Evolutionary conservation across 2,888 invertebrate genomes (phyloP), one percentile per base, ranked within the genome.

Genomic region (Spodoptera exigua): DNA sequence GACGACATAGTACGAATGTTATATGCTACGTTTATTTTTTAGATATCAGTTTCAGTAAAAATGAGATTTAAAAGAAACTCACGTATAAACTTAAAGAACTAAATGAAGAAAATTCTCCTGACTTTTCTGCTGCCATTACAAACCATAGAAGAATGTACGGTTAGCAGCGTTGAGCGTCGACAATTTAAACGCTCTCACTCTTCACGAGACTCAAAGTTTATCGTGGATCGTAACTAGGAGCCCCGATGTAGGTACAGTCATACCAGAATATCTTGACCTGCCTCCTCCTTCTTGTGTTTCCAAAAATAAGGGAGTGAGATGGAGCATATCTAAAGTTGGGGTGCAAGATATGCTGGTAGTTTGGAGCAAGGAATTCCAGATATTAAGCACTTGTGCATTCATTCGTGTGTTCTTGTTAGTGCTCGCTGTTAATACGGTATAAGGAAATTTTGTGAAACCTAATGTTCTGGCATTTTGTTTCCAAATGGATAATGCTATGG

Each of bases 101-200:
- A 48, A 54, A 72, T 61, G 49, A 49, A 51, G 32, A 40, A 56
- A 47, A 64, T 64, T 55, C 55, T 52, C 48, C 60, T 54, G 54
- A 69, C 70, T 79, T 78, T 80, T 81, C 77, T 89, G 83, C 88
- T 78, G 65, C 72, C 87, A 64, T 76, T 89, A 86, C 88, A 73
- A 81, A 81, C 84, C 66, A 52, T 69, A 67, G 83, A 89, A 88
- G 90, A 89, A 92, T 90, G 91, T 90, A 91, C 89, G 86, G 90
- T 89, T 89, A 89, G 87, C 89, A 90, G 82, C 87, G 83, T 76
- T 74, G 77, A 88, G 83, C 88, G 90, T 86, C 89, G 91, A 91
- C 91, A 90, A 91, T 93, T 92, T 92, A 92, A 92, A 89, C 89
- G 89, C 86, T 90, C 88, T 88, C 74, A 78, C 91, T 92, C 92